Conservation (phyloP, 2,113 vertebrate genomes). For the Todiramphus saurophagus region DNA sequence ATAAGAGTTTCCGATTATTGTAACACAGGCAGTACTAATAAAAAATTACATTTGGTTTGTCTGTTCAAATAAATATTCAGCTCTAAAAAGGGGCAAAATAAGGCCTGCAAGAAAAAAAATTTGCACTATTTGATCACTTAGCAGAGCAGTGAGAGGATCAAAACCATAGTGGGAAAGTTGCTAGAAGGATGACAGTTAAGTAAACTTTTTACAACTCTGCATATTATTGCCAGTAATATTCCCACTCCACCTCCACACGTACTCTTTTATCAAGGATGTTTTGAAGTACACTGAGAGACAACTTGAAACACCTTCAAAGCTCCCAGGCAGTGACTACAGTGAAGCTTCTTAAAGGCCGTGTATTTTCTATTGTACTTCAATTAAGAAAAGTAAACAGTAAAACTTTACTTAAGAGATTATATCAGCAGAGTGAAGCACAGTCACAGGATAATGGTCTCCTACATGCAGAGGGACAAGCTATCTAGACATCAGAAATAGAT, state of each 20-base stretch:
- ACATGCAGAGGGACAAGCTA: slow-evolving; percentile 8
- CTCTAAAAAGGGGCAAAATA: not conserved
- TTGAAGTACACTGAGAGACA: slow-evolving; percentile 56
- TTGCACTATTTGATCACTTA: not conserved
- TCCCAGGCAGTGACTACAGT: slow-evolving; percentile 16
- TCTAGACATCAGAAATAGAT: not conserved
- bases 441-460: slow-evolving; percentile 19
- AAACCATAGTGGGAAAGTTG: not conserved
- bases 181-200: not conserved
- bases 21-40: not conserved
- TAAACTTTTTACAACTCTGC: slow-evolving; percentile 1
- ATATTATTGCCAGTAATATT: not conserved
- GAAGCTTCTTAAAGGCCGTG: not conserved
- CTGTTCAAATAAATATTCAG: not conserved
- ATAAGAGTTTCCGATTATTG: not conserved
- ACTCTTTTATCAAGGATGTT: slow-evolving; percentile 27
- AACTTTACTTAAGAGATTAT: slow-evolving; percentile 58
- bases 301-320: slow-evolving; percentile 54
- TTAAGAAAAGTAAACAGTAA: slow-evolving; percentile 61
- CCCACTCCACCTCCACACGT: not conserved
- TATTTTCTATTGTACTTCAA: slow-evolving; percentile 46
- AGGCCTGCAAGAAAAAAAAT: not conserved
- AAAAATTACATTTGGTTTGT: not conserved
- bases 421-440: slow-evolving; percentile 36
- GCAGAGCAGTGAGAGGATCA: not conserved